phyloP scores from a whole-genome alignment of 2,113 vertebrate species.

The Sylvia atricapilla region DNA sequence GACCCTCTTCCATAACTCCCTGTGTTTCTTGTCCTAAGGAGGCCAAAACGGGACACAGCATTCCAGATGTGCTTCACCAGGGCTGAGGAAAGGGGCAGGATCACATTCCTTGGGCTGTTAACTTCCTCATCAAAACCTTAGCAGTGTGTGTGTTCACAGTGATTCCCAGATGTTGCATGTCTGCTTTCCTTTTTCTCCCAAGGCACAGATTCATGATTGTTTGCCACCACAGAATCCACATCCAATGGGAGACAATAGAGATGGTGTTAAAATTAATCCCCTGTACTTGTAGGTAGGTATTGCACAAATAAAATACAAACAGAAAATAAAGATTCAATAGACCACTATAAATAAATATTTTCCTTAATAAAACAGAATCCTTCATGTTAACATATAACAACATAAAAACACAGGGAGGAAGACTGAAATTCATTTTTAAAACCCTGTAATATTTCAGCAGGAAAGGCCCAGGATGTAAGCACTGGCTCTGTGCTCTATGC shows the following conservation, averaged over 20 bases:
- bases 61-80: background rate
- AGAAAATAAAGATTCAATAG: background rate
- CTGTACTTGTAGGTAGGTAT: background rate
- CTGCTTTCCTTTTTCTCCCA: background rate
- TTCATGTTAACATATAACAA: background rate
- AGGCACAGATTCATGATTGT: background rate
- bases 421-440: background rate
- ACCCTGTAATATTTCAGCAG: background rate
- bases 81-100: background rate
- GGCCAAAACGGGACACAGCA: background rate
- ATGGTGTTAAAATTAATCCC: background rate
- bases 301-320: background rate
- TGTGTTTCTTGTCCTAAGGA: background rate
- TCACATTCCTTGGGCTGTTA: too few relatives aligned
- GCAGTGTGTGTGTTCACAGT: background rate
- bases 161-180: background rate
- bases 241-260: background rate
- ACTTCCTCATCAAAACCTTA: background rate
- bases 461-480: background rate
- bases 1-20: background rate
- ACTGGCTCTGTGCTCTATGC: background rate
- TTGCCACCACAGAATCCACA: background rate
- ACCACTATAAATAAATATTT: background rate
- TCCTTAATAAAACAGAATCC: background rate
- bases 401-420: background rate